phyloP scores from a whole-genome alignment of 2,888 invertebrate genomes.

The Cataglyphis albicans region DNA sequence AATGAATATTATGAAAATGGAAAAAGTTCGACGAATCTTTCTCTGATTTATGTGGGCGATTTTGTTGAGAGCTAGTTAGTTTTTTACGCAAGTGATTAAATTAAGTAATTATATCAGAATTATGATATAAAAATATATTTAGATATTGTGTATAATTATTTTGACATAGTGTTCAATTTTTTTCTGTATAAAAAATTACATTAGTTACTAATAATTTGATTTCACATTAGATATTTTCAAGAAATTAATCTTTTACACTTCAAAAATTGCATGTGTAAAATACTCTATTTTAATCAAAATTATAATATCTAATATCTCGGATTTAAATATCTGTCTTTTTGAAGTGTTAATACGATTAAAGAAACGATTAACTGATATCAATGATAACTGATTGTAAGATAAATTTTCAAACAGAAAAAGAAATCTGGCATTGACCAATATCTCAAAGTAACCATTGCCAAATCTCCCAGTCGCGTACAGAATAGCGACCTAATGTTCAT shows the following conservation, averaged over 20 bases:
- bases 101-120: background rate
- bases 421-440: constrained; percentile 13
- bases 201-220: background rate
- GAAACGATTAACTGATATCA: background rate
- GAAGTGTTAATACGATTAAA: background rate
- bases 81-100: background rate
- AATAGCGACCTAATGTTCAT: constrained; percentile 33
- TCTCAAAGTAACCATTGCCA: constrained; percentile 59
- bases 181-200: background rate
- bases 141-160: background rate
- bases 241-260: background rate
- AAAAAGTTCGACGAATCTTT: background rate
- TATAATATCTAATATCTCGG: background rate
- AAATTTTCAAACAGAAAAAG: constrained; percentile 13
- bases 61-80: background rate
- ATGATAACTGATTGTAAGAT: background rate
- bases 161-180: background rate
- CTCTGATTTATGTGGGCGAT: background rate
- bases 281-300: background rate
- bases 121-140: too few relatives aligned
- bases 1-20: constrained; percentile 15
- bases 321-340: background rate
- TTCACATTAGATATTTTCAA: background rate
- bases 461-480: constrained; percentile 62
- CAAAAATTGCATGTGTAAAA: background rate